Conservation (phyloP, 2,113 vertebrate genomes). For the Gobiocypris rarus region DNA sequence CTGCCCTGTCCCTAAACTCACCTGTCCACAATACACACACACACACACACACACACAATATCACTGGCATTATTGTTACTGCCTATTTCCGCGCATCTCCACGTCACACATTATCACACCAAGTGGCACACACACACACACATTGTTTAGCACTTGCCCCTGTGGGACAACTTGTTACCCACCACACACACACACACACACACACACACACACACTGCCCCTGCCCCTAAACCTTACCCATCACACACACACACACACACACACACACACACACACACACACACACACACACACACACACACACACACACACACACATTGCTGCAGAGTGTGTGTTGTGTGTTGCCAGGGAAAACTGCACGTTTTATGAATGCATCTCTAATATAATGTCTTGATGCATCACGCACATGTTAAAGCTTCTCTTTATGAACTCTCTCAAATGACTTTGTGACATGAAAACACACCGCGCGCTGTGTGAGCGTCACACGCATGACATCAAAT, state of each 20-base stretch:
- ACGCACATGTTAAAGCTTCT: background rate
- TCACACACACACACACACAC: slow-evolving; percentile 50
- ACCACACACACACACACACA: too few relatives aligned
- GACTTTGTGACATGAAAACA: background rate
- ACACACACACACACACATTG: slow-evolving; percentile 46
- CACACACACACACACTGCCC: background rate
- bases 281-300: slow-evolving; percentile 50
- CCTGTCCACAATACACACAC: too few relatives aligned
- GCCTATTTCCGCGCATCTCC: too few relatives aligned
- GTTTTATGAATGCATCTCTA: background rate
- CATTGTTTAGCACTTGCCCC: too few relatives aligned
- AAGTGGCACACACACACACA: too few relatives aligned
- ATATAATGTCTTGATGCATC: background rate
- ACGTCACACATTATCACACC: too few relatives aligned
- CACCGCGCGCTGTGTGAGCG: background rate
- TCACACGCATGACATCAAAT: background rate
- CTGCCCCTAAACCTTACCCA: too few relatives aligned
- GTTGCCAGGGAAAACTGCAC: slow-evolving; percentile 4
- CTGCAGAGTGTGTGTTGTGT: slow-evolving; percentile 26
- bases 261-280: slow-evolving; percentile 50
- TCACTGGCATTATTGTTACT: too few relatives aligned
- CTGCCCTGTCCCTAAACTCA: too few relatives aligned
- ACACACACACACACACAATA: too few relatives aligned
- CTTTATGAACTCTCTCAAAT: background rate
- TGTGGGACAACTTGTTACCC: too few relatives aligned